These are phyloP conservation scores for Pogonocherus hispidulus DNA, from an alignment of 2,888 invertebrate genomes.

Conservation along the genomic window DNA sequence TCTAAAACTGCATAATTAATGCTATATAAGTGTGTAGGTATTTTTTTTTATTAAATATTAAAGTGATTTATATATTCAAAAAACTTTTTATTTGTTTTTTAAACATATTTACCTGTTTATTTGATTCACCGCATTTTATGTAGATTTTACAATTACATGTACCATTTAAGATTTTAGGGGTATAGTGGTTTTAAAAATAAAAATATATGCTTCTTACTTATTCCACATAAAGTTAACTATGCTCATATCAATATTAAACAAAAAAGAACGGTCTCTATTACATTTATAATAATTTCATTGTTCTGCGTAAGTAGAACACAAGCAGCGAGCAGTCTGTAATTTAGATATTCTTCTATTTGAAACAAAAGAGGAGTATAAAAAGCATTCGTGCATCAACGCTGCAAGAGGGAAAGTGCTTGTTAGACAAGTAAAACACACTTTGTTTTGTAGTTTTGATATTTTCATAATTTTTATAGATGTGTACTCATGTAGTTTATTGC, in stretches of 20 bases:
- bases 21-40: no score
- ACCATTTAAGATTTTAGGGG: no score
- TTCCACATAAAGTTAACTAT: neutral
- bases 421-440: constrained; percentile 10
- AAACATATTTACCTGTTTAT: no score
- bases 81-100: no score
- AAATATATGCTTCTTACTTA: no score
- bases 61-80: no score
- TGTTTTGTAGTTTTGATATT: neutral
- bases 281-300: constrained; percentile 36
- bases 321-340: constrained; percentile 25
- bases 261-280: constrained; percentile 1
- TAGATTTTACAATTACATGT: no score
- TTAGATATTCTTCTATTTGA: constrained; percentile 36
- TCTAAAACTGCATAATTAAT: no score
- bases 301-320: constrained; percentile 32
- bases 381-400: constrained; percentile 29
- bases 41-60: no score
- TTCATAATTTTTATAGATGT: neutral
- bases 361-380: constrained; percentile 34
- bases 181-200: no score
- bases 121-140: no score
- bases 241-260: constrained; percentile 5
- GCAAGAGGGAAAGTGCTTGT: constrained; percentile 38
- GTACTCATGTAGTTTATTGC: no score